A percentile compares a stretch with the other conserved stretches of the same genome.
Evolutionary conservation across 1,140 invertebrate species (phyloP).

Genomic region (Sarcophaga bullata): DNA sequence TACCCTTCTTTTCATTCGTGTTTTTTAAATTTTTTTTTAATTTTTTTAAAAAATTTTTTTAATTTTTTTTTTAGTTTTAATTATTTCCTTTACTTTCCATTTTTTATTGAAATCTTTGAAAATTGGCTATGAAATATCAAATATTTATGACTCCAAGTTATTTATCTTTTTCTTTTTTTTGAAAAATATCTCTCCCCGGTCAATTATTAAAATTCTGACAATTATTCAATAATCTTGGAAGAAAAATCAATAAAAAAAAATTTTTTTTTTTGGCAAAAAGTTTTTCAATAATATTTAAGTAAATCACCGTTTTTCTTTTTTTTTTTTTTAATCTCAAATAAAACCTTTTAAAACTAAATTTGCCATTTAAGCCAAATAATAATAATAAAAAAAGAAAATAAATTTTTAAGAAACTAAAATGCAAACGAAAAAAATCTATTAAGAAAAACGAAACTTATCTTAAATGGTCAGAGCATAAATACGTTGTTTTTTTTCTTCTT

Average conservation of each 20-base stretch:
- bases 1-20: too few species aligned
- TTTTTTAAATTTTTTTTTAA: too few species aligned
- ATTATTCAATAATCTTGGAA: neutral
- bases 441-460: conserved; percentile 29
- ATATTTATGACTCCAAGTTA: too few species aligned
- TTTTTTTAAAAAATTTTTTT: too few species aligned
- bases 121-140: neutral
- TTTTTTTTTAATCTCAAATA: neutral
- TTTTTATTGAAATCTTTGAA: neutral
- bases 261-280: neutral
- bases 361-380: neutral
- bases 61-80: too few species aligned
- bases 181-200: neutral
- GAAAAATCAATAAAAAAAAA: neutral
- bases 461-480: conserved; percentile 28
- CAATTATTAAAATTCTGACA: neutral
- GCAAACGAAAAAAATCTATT: neutral
- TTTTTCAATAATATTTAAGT: too few species aligned
- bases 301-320: too few species aligned
- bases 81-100: neutral
- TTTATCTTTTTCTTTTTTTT: neutral
- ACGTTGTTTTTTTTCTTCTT: conserved; percentile 3
- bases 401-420: neutral
- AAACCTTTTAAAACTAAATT: neutral
- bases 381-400: neutral